phyloP scores from a whole-genome alignment of 2,888 invertebrate species.

The Cephus runcator region DNA sequence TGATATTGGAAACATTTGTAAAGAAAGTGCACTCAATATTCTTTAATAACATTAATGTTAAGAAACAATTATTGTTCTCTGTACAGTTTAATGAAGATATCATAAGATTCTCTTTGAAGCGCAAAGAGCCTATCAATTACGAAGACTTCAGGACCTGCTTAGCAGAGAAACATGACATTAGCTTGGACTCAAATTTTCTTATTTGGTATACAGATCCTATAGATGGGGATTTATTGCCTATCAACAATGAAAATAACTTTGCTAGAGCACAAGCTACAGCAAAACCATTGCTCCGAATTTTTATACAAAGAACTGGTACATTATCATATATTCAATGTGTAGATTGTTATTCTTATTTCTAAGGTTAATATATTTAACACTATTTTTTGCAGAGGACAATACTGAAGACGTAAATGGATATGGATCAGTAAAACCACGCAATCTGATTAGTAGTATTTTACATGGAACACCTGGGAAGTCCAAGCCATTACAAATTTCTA shows the following conservation, averaged over 20 bases:
- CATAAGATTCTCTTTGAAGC: conserved; percentile 86
- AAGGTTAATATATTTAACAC: neutral
- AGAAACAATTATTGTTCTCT: neutral
- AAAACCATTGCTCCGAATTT: conserved; percentile 82
- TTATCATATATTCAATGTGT: neutral
- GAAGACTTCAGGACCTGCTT: conserved; percentile 84
- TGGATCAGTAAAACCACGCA: conserved; percentile 82
- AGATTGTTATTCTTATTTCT: neutral
- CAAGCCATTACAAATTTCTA: conserved; percentile 85
- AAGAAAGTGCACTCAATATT: neutral
- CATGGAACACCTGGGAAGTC: conserved; percentile 81
- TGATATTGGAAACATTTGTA: neutral
- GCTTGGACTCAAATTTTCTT: conserved; percentile 85
- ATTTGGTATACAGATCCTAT: conserved; percentile 92
- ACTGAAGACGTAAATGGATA: conserved; percentile 91
- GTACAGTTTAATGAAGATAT: conserved; percentile 95
- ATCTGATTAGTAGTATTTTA: conserved; percentile 80
- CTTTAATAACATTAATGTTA: neutral
- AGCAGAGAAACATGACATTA: conserved; percentile 79
- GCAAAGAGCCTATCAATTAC: conserved; percentile 79
- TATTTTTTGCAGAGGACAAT: conserved; percentile 75
- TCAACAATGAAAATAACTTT: conserved; percentile 96
- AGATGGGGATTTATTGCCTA: conserved; percentile 93
- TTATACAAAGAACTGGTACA: conserved; percentile 87
- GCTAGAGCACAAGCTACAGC: conserved; percentile 85